A percentile compares a stretch with the other conserved stretches of the same genome.
phyloP scores from a whole-genome alignment of 2,113 vertebrate genomes.

The Serinus canaria region DNA sequence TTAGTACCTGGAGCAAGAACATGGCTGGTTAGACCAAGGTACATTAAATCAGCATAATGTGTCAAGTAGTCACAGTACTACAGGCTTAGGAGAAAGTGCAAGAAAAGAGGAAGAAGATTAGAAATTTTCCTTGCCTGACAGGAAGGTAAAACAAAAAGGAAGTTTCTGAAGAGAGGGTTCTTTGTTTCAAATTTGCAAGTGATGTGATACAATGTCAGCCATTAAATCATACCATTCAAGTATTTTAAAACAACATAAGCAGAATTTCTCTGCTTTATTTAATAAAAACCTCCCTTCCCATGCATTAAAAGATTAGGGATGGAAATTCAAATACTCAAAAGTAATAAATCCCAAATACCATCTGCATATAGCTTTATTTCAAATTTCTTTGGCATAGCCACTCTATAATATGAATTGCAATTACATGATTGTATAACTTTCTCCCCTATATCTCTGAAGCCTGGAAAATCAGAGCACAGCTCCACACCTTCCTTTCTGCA shows the following conservation, averaged over 20 bases:
- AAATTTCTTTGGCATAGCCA: neutral
- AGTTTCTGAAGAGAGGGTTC: neutral
- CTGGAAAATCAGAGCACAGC: neutral
- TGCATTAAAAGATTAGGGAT: neutral
- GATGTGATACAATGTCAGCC: neutral
- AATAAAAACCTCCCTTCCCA: neutral
- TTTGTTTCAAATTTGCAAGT: neutral
- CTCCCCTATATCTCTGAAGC: neutral
- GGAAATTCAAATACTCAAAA: neutral
- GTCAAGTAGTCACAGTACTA: neutral
- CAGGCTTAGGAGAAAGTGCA: neutral
- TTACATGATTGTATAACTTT: neutral
- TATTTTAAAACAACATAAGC: neutral
- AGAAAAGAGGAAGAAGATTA: neutral
- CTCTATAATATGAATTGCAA: neutral
- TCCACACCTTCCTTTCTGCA: neutral
- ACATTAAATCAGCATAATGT: neutral
- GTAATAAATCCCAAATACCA: neutral
- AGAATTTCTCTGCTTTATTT: neutral
- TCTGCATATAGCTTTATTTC: neutral
- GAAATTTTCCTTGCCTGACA: neutral
- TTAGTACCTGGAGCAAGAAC: neutral
- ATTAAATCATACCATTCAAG: neutral
- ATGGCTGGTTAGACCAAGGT: neutral
- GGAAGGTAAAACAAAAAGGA: neutral